Percentiles rank a stretch among this genome's conserved stretches.
Conservation (phyloP, 2,888 invertebrate genomes). For the Coleophora deauratella region DNA sequence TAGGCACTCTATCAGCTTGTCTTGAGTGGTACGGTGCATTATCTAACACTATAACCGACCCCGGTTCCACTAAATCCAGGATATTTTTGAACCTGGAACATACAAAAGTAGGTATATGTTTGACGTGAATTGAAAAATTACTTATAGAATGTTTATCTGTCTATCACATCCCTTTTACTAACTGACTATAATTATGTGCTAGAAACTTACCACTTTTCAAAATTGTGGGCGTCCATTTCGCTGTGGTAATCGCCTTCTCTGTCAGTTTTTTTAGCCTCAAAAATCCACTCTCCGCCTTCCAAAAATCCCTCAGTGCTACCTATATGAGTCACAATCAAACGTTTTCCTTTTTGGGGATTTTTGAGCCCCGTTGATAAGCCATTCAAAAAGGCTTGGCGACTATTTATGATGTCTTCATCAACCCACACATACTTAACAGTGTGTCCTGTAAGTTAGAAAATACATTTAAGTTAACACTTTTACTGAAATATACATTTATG, state of each 20-base stretch:
- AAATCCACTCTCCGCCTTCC: slow-evolving; percentile 13
- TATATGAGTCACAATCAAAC: slow-evolving; percentile 16
- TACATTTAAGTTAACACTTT: too few relatives aligned
- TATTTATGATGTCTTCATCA: slow-evolving; percentile 8
- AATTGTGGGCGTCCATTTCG: slow-evolving; percentile 16
- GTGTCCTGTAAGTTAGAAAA: slow-evolving; percentile 7
- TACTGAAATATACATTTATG: too few relatives aligned
- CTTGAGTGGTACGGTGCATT: slow-evolving; percentile 14
- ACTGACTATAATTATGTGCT: slow-evolving; percentile 6
- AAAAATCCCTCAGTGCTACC: slow-evolving; percentile 16
- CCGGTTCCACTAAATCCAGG: neutral
- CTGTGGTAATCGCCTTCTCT: slow-evolving; percentile 11
- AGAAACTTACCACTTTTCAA: slow-evolving; percentile 12
- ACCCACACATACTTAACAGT: slow-evolving; percentile 7
- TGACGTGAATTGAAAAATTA: too few relatives aligned
- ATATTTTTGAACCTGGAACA: neutral
- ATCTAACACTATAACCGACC: slow-evolving; percentile 12
- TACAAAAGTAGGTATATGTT: too few relatives aligned
- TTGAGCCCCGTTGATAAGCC: slow-evolving; percentile 12
- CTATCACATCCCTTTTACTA: too few relatives aligned
- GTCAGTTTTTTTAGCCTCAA: slow-evolving; percentile 15
- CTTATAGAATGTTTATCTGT: too few relatives aligned
- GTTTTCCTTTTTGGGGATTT: slow-evolving; percentile 16
- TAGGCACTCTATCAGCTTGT: slow-evolving; percentile 6
- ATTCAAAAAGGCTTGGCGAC: slow-evolving; percentile 13